A percentile compares a stretch with the other conserved stretches of the same genome.
Evolutionary conservation across 2,113 vertebrate species (phyloP).

Genomic region (Rhinoptilus africanus): DNA sequence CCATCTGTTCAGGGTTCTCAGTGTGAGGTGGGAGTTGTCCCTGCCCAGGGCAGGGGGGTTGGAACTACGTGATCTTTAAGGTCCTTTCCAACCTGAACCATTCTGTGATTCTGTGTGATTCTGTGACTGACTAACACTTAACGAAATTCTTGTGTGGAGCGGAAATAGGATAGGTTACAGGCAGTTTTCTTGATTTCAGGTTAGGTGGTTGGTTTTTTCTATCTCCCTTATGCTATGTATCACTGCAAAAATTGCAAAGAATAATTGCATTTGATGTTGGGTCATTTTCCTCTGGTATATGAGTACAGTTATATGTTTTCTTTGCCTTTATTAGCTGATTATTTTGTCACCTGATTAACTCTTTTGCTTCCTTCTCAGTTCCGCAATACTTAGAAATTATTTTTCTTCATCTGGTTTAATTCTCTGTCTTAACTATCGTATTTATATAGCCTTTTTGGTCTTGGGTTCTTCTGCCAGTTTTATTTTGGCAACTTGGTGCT

Average conservation of each 20-base stretch:
- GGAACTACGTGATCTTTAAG: no score
- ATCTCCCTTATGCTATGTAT: rapidly evolving
- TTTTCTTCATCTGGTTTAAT: neutral
- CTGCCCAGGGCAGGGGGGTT: no score
- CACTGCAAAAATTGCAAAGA: neutral
- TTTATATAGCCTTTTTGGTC: neutral
- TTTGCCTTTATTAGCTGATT: neutral
- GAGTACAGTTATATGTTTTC: neutral
- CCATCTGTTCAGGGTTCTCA: neutral
- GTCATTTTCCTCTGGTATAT: neutral
- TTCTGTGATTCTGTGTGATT: no score
- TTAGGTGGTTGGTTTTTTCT: neutral
- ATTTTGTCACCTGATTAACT: neutral
- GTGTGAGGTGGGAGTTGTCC: neutral
- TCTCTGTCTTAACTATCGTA: neutral
- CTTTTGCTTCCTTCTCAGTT: neutral
- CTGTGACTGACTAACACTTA: neutral
- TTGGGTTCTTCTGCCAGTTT: neutral
- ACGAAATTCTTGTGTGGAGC: neutral
- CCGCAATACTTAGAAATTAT: neutral
- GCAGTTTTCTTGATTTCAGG: neutral
- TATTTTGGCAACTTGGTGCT: neutral
- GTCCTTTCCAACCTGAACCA: no score
- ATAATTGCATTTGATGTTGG: neutral
- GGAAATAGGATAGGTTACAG: neutral